phyloP scores from a whole-genome alignment of 2,113 vertebrate species.

The Saccopteryx bilineata region DNA sequence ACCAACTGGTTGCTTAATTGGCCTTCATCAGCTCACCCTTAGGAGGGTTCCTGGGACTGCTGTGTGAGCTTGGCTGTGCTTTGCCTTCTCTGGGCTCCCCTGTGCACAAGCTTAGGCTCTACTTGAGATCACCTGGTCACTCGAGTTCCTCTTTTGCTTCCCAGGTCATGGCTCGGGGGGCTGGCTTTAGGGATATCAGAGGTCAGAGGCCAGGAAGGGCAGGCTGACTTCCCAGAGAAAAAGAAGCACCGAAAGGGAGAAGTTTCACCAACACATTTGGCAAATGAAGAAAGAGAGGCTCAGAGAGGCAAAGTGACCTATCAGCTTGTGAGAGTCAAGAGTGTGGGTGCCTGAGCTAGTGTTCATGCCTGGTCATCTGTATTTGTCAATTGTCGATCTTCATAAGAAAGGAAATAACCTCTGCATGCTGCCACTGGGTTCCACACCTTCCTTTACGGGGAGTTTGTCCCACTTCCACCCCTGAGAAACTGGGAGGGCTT shows the following conservation, averaged over 20 bases:
- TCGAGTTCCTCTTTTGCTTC: conserved; percentile 80
- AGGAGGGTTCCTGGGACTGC: conserved; percentile 88
- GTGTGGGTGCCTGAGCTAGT: not conserved
- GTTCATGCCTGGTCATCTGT: not conserved
- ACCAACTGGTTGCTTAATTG: conserved; percentile 89
- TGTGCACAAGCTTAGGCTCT: not conserved
- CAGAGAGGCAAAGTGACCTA: not conserved
- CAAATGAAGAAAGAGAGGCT: not conserved
- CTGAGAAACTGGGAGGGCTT: not conserved
- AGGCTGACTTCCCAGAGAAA: not conserved
- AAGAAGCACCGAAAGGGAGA: not conserved
- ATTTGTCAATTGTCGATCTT: not conserved
- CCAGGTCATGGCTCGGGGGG: conserved; percentile 78
- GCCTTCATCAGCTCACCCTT: conserved; percentile 88
- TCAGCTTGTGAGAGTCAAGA: no score
- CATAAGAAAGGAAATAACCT: not conserved
- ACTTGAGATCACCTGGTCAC: not conserved
- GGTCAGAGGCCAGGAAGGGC: not conserved
- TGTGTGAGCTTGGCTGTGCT: conserved; percentile 90
- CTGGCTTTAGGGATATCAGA: not conserved
- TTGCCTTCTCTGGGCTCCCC: conserved; percentile 76
- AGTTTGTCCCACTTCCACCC: not conserved
- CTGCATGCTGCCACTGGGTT: not conserved
- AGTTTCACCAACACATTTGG: not conserved
- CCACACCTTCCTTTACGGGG: not conserved